Evolutionary conservation across 2,113 vertebrate species (phyloP).

Genomic region (Gopherus evgoodei): DNA sequence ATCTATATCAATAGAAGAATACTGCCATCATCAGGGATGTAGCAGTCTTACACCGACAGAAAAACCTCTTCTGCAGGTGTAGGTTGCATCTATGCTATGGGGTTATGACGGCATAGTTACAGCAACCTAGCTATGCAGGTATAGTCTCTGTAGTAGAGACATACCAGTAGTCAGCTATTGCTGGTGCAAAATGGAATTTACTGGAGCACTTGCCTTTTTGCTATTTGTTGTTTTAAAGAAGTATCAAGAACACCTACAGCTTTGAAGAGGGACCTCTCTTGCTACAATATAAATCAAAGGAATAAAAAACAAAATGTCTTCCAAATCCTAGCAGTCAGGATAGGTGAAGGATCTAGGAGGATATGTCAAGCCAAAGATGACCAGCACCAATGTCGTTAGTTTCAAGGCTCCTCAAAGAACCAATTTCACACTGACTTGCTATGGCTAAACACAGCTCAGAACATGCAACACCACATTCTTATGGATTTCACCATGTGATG

Average conservation of each 20-base stretch:
- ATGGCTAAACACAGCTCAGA: background rate
- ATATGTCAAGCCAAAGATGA: background rate
- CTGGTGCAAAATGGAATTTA: background rate
- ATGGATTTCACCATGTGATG: background rate
- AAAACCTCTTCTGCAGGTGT: background rate
- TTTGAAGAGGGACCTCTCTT: background rate
- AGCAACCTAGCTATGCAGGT: background rate
- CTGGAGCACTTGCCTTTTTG: background rate
- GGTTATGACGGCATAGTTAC: background rate
- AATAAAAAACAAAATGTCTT: background rate
- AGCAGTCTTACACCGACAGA: background rate
- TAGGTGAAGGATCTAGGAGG: background rate
- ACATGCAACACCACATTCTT: background rate
- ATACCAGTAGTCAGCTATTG: background rate
- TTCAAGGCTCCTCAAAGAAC: background rate
- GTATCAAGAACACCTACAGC: background rate
- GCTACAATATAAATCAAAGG: background rate
- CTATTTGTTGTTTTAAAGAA: background rate
- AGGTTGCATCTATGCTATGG: background rate
- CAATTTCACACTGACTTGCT: slow-evolving; percentile 1
- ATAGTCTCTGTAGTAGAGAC: no score
- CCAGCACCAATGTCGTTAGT: background rate
- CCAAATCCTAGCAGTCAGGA: background rate
- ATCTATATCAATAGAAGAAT: background rate
- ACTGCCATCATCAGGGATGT: background rate